phyloP scores from a whole-genome alignment of 2,113 vertebrate genomes.

The Cyanistes caeruleus region DNA sequence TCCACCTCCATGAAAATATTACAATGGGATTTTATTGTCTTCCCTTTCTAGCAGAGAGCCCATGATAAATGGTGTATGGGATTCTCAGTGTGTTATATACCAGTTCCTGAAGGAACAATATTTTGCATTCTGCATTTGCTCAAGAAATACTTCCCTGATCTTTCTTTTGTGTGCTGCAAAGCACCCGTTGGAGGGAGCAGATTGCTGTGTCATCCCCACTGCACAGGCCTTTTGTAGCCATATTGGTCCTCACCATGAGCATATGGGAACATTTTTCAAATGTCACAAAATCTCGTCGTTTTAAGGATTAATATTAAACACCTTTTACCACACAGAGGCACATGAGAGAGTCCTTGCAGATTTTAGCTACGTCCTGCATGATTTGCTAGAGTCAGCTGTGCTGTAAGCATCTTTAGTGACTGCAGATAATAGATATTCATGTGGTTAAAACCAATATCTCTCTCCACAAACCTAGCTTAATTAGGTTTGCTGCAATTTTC shows the following conservation, averaged over 20 bases:
- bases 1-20: neutral
- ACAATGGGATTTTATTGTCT: neutral
- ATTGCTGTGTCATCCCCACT: neutral
- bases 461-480: conserved; percentile 53
- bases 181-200: neutral
- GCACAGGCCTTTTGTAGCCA: conserved; percentile 5
- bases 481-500: conserved; percentile 63
- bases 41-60: neutral
- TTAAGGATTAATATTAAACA: conserved; percentile 40
- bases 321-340: neutral
- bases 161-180: neutral
- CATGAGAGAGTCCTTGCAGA: neutral
- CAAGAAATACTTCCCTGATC: neutral
- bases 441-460: conserved; percentile 32
- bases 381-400: conserved; percentile 12
- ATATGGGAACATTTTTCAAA: conserved; percentile 50
- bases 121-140: neutral
- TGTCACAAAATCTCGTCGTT: neutral
- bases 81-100: neutral
- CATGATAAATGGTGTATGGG: neutral
- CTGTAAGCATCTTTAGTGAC: conserved; percentile 12
- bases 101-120: neutral
- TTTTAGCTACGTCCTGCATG: neutral
- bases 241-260: conserved; percentile 20
- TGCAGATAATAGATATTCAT: conserved; percentile 37